Conservation (phyloP, 2,113 vertebrate genomes). For the Ia io region DNA sequence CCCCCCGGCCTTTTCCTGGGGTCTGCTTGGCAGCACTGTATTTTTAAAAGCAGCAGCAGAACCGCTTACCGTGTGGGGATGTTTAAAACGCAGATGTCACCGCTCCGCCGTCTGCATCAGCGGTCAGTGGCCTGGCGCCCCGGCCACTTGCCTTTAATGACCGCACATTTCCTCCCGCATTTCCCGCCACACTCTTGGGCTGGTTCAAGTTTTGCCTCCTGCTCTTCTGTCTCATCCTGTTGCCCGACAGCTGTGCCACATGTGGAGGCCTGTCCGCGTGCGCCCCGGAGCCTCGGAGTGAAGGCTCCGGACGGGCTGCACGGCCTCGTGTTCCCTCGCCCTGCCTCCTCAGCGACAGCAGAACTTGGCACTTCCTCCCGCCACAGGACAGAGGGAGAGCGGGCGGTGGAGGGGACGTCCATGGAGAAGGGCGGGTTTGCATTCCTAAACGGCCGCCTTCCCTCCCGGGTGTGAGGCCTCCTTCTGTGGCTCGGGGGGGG, state of each 20-base stretch:
- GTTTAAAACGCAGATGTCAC: not conserved
- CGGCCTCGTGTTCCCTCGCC: no score
- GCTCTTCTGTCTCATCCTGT: not conserved
- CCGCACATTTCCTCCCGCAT: not conserved
- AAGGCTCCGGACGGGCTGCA: not conserved
- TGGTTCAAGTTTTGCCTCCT: not conserved
- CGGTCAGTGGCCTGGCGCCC: not conserved
- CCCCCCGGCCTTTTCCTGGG: not conserved
- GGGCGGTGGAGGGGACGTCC: not conserved
- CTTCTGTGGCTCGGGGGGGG: not conserved
- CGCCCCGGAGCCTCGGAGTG: not conserved
- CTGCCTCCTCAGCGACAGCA: not conserved
- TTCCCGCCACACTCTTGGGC: not conserved
- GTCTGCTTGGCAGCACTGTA: not conserved
- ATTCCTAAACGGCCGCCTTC: not conserved
- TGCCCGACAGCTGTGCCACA: constrained; percentile 54
- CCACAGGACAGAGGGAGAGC: not conserved
- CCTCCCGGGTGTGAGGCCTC: not conserved
- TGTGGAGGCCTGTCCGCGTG: not conserved
- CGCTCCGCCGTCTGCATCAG: not conserved
- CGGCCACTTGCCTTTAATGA: not conserved
- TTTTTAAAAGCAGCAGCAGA: not conserved
- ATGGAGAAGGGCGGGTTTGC: not conserved
- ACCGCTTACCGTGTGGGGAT: not conserved
- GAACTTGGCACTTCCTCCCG: not conserved